Percentiles rank a stretch among this genome's conserved stretches.
These are phyloP conservation scores for Drosophila sp. DNA, from an alignment of 1,140 invertebrate species.

Conservation along the genomic window DNA sequence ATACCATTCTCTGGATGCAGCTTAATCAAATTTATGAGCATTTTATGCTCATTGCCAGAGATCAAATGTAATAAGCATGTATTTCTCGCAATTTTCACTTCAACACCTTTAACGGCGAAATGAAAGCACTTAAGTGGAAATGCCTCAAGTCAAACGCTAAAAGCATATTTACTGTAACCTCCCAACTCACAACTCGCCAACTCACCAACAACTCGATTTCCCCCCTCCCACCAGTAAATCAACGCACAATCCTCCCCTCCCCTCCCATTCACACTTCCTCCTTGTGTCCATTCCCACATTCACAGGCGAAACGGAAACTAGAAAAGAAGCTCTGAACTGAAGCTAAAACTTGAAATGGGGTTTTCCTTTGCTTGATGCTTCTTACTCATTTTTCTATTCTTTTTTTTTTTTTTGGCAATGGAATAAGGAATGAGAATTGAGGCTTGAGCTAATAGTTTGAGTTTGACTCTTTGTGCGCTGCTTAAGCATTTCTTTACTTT, in stretches of 20 bases:
- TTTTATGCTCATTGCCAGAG: conserved; percentile 70
- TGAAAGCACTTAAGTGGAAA: conserved; percentile 79
- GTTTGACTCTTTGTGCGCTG: conserved; percentile 54
- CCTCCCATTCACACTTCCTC: background rate
- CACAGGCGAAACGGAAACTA: conserved; percentile 45
- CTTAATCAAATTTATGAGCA: conserved; percentile 78
- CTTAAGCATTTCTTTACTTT: conserved; percentile 57
- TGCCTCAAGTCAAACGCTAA: conserved; percentile 78
- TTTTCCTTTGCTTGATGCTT: conserved; percentile 7
- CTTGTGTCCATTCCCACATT: background rate
- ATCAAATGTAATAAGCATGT: conserved; percentile 79
- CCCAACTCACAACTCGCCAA: too few relatives aligned
- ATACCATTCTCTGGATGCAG: conserved; percentile 7
- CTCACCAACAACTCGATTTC: background rate
- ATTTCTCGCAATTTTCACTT: conserved; percentile 70
- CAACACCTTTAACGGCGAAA: conserved; percentile 66
- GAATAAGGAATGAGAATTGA: background rate
- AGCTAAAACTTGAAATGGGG: conserved; percentile 21
- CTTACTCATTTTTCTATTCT: too few relatives aligned
- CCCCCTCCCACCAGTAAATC: conserved; percentile 11
- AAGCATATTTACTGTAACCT: conserved; percentile 60
- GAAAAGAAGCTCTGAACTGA: conserved; percentile 42
- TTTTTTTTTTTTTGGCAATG: conserved; percentile 10
- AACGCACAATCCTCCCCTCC: background rate
- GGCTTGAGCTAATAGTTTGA: conserved; percentile 71